phyloP scores from a whole-genome alignment of 2,797 vertebrate species.

The Diplodus puntazzo region DNA sequence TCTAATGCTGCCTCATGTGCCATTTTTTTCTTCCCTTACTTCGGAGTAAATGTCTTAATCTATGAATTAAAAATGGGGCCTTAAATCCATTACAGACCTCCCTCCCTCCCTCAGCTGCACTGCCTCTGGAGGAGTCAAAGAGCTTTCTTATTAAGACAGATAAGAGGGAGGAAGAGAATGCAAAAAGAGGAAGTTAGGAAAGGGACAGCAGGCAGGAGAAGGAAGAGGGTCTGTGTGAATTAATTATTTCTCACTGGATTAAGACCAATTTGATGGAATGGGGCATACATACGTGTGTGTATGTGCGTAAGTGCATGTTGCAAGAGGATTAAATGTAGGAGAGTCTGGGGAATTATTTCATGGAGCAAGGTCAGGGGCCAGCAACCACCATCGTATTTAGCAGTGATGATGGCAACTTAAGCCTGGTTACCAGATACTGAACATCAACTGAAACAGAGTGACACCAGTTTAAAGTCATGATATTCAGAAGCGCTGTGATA shows the following conservation, averaged over 20 bases:
- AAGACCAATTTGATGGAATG: constrained; percentile 57
- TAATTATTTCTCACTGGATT: constrained; percentile 77
- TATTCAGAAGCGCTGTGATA: background rate
- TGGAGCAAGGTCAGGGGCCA: constrained; percentile 34
- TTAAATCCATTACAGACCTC: constrained; percentile 79
- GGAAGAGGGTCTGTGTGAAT: constrained; percentile 56
- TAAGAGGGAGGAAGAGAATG: constrained; percentile 30
- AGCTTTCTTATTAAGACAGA: constrained; percentile 75
- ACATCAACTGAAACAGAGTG: background rate
- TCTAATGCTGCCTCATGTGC: constrained; percentile 58
- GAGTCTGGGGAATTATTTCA: constrained; percentile 38
- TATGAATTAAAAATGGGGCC: constrained; percentile 81
- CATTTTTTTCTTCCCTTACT: constrained; percentile 58
- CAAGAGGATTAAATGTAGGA: constrained; percentile 42
- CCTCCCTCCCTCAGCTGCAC: constrained; percentile 35
- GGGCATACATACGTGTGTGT: constrained; percentile 14
- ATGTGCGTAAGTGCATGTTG: constrained; percentile 6
- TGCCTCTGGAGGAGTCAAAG: constrained; percentile 66
- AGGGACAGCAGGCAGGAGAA: constrained; percentile 27
- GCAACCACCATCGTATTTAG: constrained; percentile 23
- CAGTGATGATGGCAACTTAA: constrained; percentile 18
- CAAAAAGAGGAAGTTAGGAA: constrained; percentile 12
- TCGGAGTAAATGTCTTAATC: constrained; percentile 79
- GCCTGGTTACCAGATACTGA: constrained; percentile 5
- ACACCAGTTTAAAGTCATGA: background rate